These are phyloP conservation scores for Drosophila funebris DNA, from an alignment of 1,140 invertebrate species.

Conservation along the genomic window DNA sequence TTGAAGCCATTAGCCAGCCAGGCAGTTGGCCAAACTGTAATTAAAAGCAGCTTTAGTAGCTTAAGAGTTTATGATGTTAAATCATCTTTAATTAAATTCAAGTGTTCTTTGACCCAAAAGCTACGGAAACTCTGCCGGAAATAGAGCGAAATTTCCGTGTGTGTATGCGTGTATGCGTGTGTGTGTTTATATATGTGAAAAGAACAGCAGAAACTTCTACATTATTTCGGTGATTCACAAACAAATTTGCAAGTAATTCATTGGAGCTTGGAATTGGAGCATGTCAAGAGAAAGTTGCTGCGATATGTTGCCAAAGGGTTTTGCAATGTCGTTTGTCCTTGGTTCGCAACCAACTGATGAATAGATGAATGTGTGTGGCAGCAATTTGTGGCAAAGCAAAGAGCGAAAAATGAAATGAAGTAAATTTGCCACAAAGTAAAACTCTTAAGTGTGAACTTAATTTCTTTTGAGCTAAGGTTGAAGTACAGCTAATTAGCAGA, in stretches of 20 bases:
- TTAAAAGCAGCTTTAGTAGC: constrained; percentile 47
- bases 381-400: constrained; percentile 7
- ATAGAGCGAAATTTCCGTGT: not conserved
- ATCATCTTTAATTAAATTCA: constrained; percentile 74
- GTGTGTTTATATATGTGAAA: not conserved
- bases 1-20: constrained; percentile 34
- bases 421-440: not conserved
- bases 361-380: constrained; percentile 23
- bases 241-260: constrained; percentile 51
- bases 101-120: constrained; percentile 52
- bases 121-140: not conserved
- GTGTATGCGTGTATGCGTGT: not conserved
- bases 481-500: constrained; percentile 16
- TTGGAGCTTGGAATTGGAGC: constrained; percentile 8
- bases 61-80: constrained; percentile 63
- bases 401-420: not conserved
- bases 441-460: not conserved
- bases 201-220: constrained; percentile 6
- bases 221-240: constrained; percentile 40
- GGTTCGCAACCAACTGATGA: constrained; percentile 23
- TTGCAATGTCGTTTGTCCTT: constrained; percentile 7
- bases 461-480: not conserved
- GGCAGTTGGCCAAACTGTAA: constrained; percentile 27
- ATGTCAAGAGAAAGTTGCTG: constrained; percentile 25
- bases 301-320: constrained; percentile 30